Percentiles rank a stretch among this genome's conserved stretches.
These are phyloP conservation scores for Cryptus armator DNA, from an alignment of 2,888 invertebrate genomes.

Conservation along the genomic window DNA sequence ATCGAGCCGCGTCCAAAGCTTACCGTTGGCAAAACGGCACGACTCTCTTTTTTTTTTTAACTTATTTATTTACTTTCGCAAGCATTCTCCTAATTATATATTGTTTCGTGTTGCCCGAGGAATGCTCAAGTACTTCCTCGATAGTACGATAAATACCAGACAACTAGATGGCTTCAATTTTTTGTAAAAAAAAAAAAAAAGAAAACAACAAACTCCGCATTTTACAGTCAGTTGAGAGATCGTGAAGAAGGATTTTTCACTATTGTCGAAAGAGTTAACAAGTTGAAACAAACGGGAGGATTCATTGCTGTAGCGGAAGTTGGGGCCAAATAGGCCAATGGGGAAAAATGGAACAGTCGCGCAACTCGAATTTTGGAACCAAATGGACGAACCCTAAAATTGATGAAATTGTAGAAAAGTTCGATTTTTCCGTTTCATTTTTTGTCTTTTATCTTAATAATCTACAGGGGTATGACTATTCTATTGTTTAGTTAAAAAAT, in stretches of 20 bases:
- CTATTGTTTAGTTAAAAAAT: too few relatives aligned
- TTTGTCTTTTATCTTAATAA: too few relatives aligned
- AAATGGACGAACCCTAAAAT: too few relatives aligned
- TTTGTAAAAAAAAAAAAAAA: background rate
- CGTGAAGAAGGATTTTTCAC: slow-evolving; percentile 6
- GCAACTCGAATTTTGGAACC: too few relatives aligned
- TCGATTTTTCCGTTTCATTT: too few relatives aligned
- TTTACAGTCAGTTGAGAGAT: slow-evolving; percentile 2
- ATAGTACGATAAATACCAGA: slow-evolving; percentile 46
- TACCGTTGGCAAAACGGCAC: slow-evolving; percentile 55
- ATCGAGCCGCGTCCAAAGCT: slow-evolving; percentile 60
- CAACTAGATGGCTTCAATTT: slow-evolving; percentile 42
- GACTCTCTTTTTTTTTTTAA: slow-evolving; percentile 36
- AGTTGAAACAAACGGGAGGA: background rate
- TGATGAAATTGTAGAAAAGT: too few relatives aligned
- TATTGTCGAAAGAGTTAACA: background rate
- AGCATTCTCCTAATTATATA: slow-evolving; percentile 50
- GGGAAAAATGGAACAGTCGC: too few relatives aligned
- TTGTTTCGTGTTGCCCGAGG: slow-evolving; percentile 48
- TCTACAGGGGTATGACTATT: too few relatives aligned
- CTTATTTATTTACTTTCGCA: slow-evolving; percentile 7
- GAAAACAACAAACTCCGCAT: background rate
- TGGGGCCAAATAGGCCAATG: too few relatives aligned
- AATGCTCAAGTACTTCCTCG: slow-evolving; percentile 58
- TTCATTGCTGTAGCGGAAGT: background rate